Base-by-base conservation (phyloP, 2,888 invertebrate genomes). In the Gonocerus acuteangulatus region DNA sequence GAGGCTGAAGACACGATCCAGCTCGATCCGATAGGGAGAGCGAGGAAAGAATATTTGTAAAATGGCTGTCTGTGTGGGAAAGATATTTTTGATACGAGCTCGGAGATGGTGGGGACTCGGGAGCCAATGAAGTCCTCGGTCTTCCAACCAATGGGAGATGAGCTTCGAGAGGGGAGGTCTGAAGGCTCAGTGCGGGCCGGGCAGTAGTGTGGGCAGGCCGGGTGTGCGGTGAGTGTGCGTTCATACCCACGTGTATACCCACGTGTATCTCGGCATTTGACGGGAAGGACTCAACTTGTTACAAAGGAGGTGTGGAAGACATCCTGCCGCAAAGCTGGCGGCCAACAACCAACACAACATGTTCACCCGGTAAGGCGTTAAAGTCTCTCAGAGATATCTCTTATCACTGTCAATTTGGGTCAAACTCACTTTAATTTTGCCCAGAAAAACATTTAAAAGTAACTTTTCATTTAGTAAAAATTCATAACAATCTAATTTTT, bases 41-140 rank as follows among this genome's bases (percentile, higher is more conserved):
- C 34, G 54, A 21, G 54, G 39, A 44, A 54, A 44, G 54, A 54
- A 54, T 54, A 54, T 54, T 54, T 54, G 54, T 54, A 54, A 54
- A 54, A 54, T 54, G 54, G 54, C 54, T 54, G 54, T 54, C 44
- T 18, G 42, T 54, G 54, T 54, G 54, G 54, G 54, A 54, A 54
- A 54, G 54, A 54, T 54, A 54, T 54, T 54, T 54, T 39, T 39
- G 54, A 54, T 54, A 54, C 6, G 48, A 6, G 48, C 11, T 4
- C 13, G 7, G 9, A 16, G 48, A 42, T 19, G 42, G 54, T 22
- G 21, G 21, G 54, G 54, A 23, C n/a, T 16, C 18, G 42, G 22
- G 42, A 42, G 42, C 23, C 19, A 42, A 23, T 19, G 36, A 16
- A 42, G 18, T 22, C 21, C 42, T 22, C 22, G 19, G 21, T 21